Evolutionary conservation across 2,888 invertebrate genomes (phyloP), one percentile per base, ranked within the genome.

Genomic region (Sepiola atlantica): DNA sequence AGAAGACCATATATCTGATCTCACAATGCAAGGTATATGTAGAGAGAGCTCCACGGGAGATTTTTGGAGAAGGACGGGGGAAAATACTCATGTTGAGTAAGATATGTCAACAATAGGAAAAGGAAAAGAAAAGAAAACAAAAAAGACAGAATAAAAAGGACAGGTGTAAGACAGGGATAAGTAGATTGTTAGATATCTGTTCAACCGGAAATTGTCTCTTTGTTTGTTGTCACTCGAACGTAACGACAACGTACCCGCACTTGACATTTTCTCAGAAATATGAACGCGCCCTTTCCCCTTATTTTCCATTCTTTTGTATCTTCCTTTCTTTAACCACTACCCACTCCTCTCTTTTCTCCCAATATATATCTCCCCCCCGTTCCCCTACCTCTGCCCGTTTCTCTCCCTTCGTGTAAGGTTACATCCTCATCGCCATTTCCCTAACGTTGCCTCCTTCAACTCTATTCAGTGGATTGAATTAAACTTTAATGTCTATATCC

Each of bases 211-310:
- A 77, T 32, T 32, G 77, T 77, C 77, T 77, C 77, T 77, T 77
- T 77, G 77, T 77, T 77, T 77, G n/a, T 77, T 77, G 77, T 77
- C 77, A 77, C n/a, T 77, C 77, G n/a, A 32, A 77, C 77, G 77
- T n/a, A 77, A 77, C 77, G 77, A 77, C 16, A 16, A 18, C n/a
- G n/a, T n/a, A 77, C 32, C n/a, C 77, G 0, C 18, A 77, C 77
- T 77, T 77, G 77, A 77, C 77, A 77, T 77, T 77, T 77, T 32
- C n/a, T 14, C 77, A 32, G 16, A n/a, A 32, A 77, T 18, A 14
- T 2, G 77, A n/a, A 32, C n/a, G n/a, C 77, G n/a, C n/a, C 77
- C 32, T 14, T n/a, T 77, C 32, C n/a, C n/a, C n/a, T 77, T n/a
- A 61, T 61, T 61, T 24, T 10, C 28, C 14, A 61, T 61, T 61